These are phyloP conservation scores for Hydractinia echinata DNA, from an alignment of 30 jellyfish, hydroid and myxozoan species.

Conservation along the genomic window DNA sequence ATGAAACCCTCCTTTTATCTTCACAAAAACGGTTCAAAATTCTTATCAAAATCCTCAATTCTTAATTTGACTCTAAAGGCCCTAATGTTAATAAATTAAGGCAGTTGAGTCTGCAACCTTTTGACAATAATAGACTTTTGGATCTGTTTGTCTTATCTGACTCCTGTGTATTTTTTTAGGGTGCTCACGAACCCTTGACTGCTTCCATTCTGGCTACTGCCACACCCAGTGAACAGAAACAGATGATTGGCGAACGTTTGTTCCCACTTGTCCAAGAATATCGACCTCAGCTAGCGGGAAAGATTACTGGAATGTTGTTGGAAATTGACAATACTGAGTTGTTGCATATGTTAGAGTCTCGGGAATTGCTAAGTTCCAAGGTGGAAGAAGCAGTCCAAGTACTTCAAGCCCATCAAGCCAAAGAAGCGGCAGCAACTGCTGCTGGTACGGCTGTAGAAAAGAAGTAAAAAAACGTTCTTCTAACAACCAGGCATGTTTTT, in stretches of 20 bases:
- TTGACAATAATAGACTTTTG: not conserved
- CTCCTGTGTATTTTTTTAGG: not conserved
- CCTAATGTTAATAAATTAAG: not conserved
- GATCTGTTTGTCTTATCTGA: not conserved
- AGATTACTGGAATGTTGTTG: constrained; percentile 94
- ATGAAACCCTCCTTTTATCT: too few species aligned
- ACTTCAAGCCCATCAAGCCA: constrained; percentile 92
- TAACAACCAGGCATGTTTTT: too few species aligned
- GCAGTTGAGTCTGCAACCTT: not conserved
- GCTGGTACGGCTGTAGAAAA: constrained; percentile 23
- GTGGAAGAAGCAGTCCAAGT: constrained; percentile 95
- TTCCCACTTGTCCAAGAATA: constrained; percentile 84
- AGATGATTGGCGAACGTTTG: constrained; percentile 94
- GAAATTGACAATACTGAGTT: constrained; percentile 87
- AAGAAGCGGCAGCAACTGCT: constrained; percentile 61
- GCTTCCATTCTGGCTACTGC: constrained; percentile 71
- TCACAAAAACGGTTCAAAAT: not conserved
- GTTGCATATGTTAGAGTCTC: constrained; percentile 89
- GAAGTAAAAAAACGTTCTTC: not conserved
- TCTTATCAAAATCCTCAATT: too few species aligned
- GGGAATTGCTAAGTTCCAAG: constrained; percentile 73
- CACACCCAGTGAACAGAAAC: constrained; percentile 82
- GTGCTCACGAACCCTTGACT: constrained; percentile 69
- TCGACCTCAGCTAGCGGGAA: constrained; percentile 87
- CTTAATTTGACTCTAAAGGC: not conserved